A percentile compares a stretch with the other conserved stretches of the same genome.
phyloP scores from a whole-genome alignment of 1,140 invertebrate species.

The Luehdorfia chinensis region DNA sequence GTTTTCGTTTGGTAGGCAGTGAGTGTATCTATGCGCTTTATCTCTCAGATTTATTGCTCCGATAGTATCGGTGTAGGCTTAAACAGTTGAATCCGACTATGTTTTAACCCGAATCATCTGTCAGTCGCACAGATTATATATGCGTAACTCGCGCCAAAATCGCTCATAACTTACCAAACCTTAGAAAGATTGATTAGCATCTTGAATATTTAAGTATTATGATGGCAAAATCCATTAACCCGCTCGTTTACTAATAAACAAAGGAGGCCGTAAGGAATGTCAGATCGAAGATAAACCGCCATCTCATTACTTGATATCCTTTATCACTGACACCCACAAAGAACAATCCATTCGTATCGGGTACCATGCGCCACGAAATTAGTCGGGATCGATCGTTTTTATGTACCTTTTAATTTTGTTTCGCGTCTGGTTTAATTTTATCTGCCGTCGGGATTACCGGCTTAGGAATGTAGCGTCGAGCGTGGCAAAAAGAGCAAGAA shows the following conservation, averaged over 20 bases:
- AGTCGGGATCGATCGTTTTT: conserved; percentile 70
- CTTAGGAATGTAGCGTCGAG: conserved; percentile 71
- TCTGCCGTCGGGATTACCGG: conserved; percentile 73
- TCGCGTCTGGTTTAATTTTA: conserved; percentile 77
- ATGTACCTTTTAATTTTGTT: conserved; percentile 76
- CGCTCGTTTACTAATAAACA: conserved; percentile 2
- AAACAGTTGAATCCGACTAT: conserved; percentile 40
- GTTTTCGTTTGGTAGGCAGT: conserved; percentile 54
- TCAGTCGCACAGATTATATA: conserved; percentile 4
- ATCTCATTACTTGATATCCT: conserved; percentile 39
- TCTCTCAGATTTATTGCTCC: conserved; percentile 64
- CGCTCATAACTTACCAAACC: conserved; percentile 4
- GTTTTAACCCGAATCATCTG: conserved; percentile 35
- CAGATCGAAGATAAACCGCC: conserved; percentile 39
- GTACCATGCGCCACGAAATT: conserved; percentile 74
- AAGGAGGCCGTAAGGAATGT: conserved; percentile 11
- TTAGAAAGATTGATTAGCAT: conserved; percentile 1
- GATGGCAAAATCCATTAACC: conserved; percentile 7
- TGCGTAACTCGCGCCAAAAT: conserved; percentile 6
- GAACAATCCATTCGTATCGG: conserved; percentile 45
- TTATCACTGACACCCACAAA: conserved; percentile 45
- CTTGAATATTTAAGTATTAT: too few species aligned
- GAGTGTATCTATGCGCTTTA: conserved; percentile 53
- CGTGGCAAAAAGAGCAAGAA: conserved; percentile 68
- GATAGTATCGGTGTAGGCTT: conserved; percentile 60